Percentiles rank a stretch among this genome's conserved stretches.
Evolutionary conservation across 2,113 vertebrate genomes (phyloP).

Genomic region (Platysternon megacephalum): DNA sequence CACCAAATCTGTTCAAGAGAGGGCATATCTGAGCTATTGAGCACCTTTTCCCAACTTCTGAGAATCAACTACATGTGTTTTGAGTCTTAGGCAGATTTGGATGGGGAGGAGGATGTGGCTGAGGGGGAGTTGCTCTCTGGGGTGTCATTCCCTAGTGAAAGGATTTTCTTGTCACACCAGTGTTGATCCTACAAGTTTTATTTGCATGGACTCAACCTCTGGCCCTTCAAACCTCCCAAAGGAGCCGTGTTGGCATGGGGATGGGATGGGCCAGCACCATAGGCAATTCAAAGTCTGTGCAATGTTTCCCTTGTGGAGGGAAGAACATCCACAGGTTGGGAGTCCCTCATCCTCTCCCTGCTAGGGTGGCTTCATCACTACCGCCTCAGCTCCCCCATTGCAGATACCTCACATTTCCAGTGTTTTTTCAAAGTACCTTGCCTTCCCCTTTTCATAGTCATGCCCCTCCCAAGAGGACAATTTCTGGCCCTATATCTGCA

Average conservation of each 20-base stretch:
- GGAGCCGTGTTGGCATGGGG: background rate
- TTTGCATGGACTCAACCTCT: background rate
- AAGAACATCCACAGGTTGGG: background rate
- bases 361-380: background rate
- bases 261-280: background rate
- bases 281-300: slow-evolving; percentile 3
- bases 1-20: background rate
- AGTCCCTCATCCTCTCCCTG: background rate
- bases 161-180: background rate
- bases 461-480: background rate
- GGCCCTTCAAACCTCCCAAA: slow-evolving; percentile 22
- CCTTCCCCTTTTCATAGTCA: background rate
- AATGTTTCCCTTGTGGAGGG: background rate
- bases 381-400: background rate
- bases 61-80: background rate
- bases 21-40: background rate
- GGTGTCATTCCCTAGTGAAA: slow-evolving; percentile 37
- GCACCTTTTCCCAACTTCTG: background rate
- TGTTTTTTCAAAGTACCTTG: background rate
- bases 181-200: slow-evolving; percentile 40
- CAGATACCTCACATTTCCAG: background rate
- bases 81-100: background rate
- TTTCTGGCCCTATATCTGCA: slow-evolving; percentile 12
- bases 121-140: slow-evolving; percentile 14
- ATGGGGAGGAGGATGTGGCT: background rate